These are phyloP conservation scores for Aurelia coerulea DNA, from an alignment of 30 jellyfish, hydroid and myxozoan genomes.

Conservation along the genomic window DNA sequence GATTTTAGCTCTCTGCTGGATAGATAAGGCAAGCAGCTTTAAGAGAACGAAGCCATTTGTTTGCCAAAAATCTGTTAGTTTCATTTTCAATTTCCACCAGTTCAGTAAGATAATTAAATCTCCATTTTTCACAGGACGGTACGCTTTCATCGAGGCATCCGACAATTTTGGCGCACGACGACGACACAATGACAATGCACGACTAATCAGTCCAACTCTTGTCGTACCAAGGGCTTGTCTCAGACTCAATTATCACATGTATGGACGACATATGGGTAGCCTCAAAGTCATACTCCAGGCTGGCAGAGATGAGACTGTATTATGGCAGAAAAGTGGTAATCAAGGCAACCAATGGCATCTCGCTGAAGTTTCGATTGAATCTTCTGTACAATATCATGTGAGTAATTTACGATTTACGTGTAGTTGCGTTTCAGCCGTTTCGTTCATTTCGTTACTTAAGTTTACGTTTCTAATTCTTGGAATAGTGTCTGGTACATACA, in stretches of 20 bases:
- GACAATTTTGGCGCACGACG: constrained; percentile 59
- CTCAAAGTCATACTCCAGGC: constrained; percentile 31
- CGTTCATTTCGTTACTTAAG: no score
- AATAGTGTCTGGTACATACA: no score
- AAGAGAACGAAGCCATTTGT: no score
- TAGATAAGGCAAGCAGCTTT: no score
- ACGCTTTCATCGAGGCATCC: constrained; percentile 86
- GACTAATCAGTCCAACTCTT: constrained; percentile 71
- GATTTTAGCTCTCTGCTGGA: no score
- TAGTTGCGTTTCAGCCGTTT: no score
- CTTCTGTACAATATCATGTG: constrained; percentile 56
- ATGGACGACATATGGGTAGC: constrained; percentile 83
- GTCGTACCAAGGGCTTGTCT: constrained; percentile 81
- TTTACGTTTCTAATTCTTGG: no score
- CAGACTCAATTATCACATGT: constrained; percentile 75
- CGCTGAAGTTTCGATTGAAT: constrained; percentile 69
- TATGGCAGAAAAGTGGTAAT: constrained; percentile 82
- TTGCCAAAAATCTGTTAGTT: no score
- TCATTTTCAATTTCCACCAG: no score
- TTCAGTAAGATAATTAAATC: no score
- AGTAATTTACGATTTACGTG: not conserved
- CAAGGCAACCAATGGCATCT: constrained; percentile 81
- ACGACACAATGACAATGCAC: constrained; percentile 73
- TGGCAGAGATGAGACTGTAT: constrained; percentile 38
- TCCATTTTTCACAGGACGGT: constrained; percentile 48